Conservation (phyloP, 2,888 invertebrate genomes). For the Drosophila prolongata region DNA sequence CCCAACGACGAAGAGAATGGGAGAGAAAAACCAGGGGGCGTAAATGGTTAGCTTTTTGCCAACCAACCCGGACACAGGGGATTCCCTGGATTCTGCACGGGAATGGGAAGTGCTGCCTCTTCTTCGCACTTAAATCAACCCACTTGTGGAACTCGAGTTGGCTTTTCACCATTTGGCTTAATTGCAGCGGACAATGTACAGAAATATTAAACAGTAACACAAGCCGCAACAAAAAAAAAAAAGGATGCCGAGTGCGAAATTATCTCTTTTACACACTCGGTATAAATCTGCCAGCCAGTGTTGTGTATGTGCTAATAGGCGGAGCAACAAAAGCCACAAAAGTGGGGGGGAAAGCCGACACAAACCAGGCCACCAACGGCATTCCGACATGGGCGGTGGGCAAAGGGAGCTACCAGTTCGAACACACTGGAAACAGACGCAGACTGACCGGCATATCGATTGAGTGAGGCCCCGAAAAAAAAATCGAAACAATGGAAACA, state of each 20-base stretch:
- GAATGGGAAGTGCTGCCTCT: constrained; percentile 29
- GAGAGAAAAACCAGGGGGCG: constrained; percentile 20
- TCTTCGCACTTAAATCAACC: constrained; percentile 59
- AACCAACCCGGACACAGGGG: constrained; percentile 42
- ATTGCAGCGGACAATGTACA: constrained; percentile 57
- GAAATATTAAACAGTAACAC: constrained; percentile 24
- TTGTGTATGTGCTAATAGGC: constrained; percentile 67
- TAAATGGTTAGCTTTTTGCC: constrained; percentile 71
- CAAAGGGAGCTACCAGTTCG: constrained; percentile 1
- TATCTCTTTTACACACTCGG: constrained; percentile 27
- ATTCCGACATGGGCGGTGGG: constrained; percentile 18
- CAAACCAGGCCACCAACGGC: constrained; percentile 54
- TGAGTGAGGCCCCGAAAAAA: constrained; percentile 7
- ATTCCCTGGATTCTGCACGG: constrained; percentile 5
- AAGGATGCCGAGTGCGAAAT: constrained; percentile 47
- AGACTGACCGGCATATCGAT: constrained; percentile 39
- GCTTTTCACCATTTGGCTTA: constrained; percentile 75
- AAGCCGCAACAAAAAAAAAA: constrained; percentile 19
- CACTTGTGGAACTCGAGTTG: constrained; percentile 75
- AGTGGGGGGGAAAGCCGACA: constrained; percentile 35
- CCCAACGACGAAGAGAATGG: constrained; percentile 11
- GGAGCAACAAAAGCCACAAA: constrained; percentile 71
- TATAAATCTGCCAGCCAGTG: constrained; percentile 2
- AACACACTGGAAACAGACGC: constrained; percentile 15
- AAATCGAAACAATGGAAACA: constrained; percentile 18